Conservation (phyloP, 2,113 vertebrate genomes). For the Speoplatyrhinus poulsoni region DNA sequence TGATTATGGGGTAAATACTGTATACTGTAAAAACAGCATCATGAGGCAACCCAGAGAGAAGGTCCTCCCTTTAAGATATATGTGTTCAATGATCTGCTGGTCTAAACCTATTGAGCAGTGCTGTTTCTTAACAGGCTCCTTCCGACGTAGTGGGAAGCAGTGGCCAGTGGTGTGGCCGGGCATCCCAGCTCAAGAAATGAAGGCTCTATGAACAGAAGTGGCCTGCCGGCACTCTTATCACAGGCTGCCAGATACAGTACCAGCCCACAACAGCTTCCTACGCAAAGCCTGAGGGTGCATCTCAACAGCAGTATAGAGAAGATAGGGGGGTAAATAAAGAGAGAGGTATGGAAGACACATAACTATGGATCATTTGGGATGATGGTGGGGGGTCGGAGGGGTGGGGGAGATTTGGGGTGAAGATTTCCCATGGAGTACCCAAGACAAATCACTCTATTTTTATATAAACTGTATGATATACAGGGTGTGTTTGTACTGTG, state of each 20-base stretch:
- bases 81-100: conserved; percentile 2
- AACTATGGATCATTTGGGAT: too few relatives aligned
- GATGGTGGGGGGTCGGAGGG: too few relatives aligned
- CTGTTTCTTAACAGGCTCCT: conserved; percentile 34
- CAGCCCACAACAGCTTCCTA: conserved; percentile 69
- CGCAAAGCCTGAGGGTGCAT: conserved; percentile 71
- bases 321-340: conserved; percentile 30
- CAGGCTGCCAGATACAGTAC: conserved; percentile 75
- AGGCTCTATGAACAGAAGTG: conserved; percentile 19
- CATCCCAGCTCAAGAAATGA: conserved; percentile 35
- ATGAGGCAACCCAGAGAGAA: too few relatives aligned
- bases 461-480: too few relatives aligned
- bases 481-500: too few relatives aligned
- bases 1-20: too few relatives aligned
- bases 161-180: conserved; percentile 34
- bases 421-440: too few relatives aligned
- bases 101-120: conserved; percentile 7
- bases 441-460: too few relatives aligned
- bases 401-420: too few relatives aligned
- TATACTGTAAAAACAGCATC: too few relatives aligned
- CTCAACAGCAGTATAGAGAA: conserved; percentile 54
- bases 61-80: background rate
- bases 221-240: conserved; percentile 65
- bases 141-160: conserved; percentile 32
- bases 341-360: background rate